These are phyloP conservation scores for Amphipoea lucens DNA, from an alignment of 2,888 invertebrate genomes.

Conservation along the genomic window DNA sequence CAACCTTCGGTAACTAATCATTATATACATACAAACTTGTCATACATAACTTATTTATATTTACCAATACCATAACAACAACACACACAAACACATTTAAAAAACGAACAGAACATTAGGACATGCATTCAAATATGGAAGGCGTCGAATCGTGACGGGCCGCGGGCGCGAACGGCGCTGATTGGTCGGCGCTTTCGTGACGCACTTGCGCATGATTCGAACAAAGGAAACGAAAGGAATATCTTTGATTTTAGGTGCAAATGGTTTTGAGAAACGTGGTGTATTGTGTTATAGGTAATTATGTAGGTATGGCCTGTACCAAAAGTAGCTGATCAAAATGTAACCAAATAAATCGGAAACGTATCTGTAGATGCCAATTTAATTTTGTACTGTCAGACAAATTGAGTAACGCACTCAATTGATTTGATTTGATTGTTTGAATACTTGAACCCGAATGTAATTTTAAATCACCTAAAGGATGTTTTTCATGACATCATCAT, in stretches of 20 bases:
- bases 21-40: not conserved
- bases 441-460: not conserved
- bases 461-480: not conserved
- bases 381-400: no score
- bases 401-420: not conserved
- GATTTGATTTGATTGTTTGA: not conserved
- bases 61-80: constrained; percentile 57
- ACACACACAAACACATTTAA: constrained; percentile 58
- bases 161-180: constrained; percentile 74
- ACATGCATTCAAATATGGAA: constrained; percentile 81
- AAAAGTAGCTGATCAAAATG: not conserved
- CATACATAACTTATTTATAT: constrained; percentile 38
- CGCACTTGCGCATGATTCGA: constrained; percentile 66
- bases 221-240: constrained; percentile 65
- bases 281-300: not conserved
- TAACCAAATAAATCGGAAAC: no score
- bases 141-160: constrained; percentile 83
- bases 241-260: constrained; percentile 51
- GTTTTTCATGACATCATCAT: not conserved
- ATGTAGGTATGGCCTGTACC: not conserved
- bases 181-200: constrained; percentile 76
- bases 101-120: constrained; percentile 72
- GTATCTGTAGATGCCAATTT: not conserved
- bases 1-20: not conserved
- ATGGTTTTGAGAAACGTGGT: constrained; percentile 35